Base-by-base conservation (phyloP, 2,113 vertebrate species). In the Pagrus major region DNA sequence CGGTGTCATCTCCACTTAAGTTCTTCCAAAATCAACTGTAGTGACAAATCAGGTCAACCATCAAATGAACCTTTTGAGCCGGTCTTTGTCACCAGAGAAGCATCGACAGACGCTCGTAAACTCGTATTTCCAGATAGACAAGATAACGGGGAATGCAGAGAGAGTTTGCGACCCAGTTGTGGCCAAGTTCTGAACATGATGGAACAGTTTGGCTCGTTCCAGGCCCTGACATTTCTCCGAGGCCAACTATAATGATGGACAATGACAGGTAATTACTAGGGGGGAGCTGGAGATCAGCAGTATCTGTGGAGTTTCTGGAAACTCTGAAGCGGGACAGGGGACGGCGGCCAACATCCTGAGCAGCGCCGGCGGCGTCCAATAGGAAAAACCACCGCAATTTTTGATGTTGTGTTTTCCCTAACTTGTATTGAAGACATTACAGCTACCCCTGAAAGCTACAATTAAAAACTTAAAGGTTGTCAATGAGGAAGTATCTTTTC, bases 181-280 rank as follows among this genome's bases (percentile, higher is more conserved):
- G 49, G 52, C 71, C 47, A 29, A 71, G 51, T 60, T 79, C 61
- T 25, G 52, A 76, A 72, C 70, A 70, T 25, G 58, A 59, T 66
- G 81, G 75, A 91, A 89, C 60, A 76, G 70, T 83, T 78, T 76
- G 79, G 78, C 67, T 64, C n/a, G 70, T 76, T 83, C 85, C 84
- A 68, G 78, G 71, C 68, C 68, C 90, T 89, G 92, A 92, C 84
- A 69, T 89, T 88, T 89, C 86, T 90, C 89, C 89, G 73, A 85
- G 92, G 91, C 78, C 88, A 71, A 71, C 81, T 85, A 44, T 86
- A 91, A 91, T 93, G 91, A 92, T 78, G 83, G 88, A 91, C 91
- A 88, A 88, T 84, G 86, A 87, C 84, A 85, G 86, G 86, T 92
- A 92, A 94, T 93, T 94, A 92, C 84, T 55, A 73, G 31, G 81